Evolutionary conservation across 2,797 vertebrate species (phyloP), one percentile per base, ranked within the genome.

Genomic region (Staurois parvus): DNA sequence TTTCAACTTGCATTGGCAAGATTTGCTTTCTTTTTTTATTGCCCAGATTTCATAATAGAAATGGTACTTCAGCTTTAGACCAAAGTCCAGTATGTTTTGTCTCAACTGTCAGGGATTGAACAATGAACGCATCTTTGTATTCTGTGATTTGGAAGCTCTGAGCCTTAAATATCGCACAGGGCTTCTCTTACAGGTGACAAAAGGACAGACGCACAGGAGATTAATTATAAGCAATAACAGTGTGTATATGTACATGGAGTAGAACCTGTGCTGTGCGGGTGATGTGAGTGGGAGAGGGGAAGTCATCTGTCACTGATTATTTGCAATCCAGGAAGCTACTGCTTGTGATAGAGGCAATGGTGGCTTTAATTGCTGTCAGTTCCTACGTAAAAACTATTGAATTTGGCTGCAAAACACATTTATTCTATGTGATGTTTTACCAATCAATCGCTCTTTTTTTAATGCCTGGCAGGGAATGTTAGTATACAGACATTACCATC

Each of bases 251-350:
- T 45, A 64, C 52, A 73, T 67, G 67, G 24, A n/a, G 62, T 52
- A 48, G 37, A 29, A 66, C 32, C 70, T 69, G 30, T 70, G 76
- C 81, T 15, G 70, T 34, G 42, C 83, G 81, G 45, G 59, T 68
- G 73, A 69, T 37, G 62, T 83, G 81, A 87, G 81, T 79, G 59
- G 42, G 76, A 83, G 80, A 78, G 11, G 72, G 85, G 85, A 87
- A 87, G 85, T 87, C 85, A 87, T 87, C 76, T 74, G 85, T 87
- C 85, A 87, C 75, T 79, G 76, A 75, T 87, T 84, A 79, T 87
- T 87, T 83, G 85, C 76, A 72, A 87, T 79, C 62, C 85, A 84
- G 85, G 85, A 87, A 87, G 75, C 81, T 79, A 74, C 81, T 59
- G 75, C 76, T 83, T 69, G 56, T 29, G 45, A 69, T 45, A 69